Evolutionary conservation across 2,797 vertebrate species (phyloP).

Genomic region (Poeciliopsis infans): DNA sequence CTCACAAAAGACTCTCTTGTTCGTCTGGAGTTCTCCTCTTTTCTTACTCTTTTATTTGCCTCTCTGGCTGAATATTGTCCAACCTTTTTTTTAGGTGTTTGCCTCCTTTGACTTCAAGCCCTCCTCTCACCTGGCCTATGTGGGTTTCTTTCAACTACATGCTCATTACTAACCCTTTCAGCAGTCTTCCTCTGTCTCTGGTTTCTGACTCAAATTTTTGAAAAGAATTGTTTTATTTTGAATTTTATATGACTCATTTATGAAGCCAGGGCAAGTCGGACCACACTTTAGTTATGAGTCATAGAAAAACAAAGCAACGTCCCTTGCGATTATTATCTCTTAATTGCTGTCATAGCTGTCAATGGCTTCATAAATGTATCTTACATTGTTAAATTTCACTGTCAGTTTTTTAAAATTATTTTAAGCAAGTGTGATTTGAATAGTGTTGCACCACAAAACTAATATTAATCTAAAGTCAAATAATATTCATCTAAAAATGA

Average conservation of each 20-base stretch:
- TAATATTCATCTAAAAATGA: not conserved
- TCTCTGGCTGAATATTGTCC: slow-evolving; percentile 42
- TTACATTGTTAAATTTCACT: not conserved
- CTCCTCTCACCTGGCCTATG: slow-evolving; percentile 57
- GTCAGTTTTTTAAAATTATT: not conserved
- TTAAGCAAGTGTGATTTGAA: not conserved
- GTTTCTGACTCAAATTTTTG: slow-evolving; percentile 58
- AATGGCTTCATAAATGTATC: not conserved
- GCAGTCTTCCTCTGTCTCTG: slow-evolving; percentile 18
- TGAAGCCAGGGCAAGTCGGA: not conserved
- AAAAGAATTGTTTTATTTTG: slow-evolving; percentile 16
- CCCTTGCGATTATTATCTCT: not conserved
- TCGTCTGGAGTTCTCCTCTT: slow-evolving; percentile 21
- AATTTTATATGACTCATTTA: not conserved
- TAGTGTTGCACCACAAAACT: not conserved
- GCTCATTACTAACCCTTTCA: slow-evolving; percentile 21
- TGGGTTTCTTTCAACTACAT: slow-evolving; percentile 25
- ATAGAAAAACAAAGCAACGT: not conserved
- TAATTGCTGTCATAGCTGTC: not conserved
- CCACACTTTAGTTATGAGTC: slow-evolving; percentile 23
- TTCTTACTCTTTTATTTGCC: slow-evolving; percentile 25
- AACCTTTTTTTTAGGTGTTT: slow-evolving; percentile 40
- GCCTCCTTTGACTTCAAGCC: slow-evolving; percentile 79
- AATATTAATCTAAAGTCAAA: not conserved
- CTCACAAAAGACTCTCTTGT: not conserved